Percentiles rank a stretch among this genome's conserved stretches.
Conservation (phyloP, 2,113 vertebrate species). For the Perognathus longimembris region DNA sequence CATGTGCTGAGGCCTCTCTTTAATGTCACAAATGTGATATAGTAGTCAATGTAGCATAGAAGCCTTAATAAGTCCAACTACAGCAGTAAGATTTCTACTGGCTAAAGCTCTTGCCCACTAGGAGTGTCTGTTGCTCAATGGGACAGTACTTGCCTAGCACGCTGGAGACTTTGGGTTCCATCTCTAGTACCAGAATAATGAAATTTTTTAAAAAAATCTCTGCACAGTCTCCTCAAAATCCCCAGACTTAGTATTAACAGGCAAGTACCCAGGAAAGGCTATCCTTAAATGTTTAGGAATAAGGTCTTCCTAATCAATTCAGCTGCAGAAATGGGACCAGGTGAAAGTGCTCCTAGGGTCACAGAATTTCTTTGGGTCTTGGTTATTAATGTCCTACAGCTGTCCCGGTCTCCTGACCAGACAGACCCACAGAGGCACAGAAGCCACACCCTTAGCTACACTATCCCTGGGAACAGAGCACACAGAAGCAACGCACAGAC, state of each 20-base stretch:
- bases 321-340: neutral
- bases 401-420: neutral
- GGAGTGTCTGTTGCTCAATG: too few relatives aligned
- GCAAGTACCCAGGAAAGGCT: neutral
- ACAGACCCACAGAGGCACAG: rapidly evolving
- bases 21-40: neutral
- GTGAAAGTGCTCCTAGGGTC: neutral
- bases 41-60: neutral
- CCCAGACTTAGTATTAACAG: neutral
- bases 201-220: neutral
- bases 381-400: neutral
- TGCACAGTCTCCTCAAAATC: neutral
- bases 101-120: neutral
- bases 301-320: neutral
- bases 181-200: neutral
- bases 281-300: neutral
- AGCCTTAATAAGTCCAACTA: neutral
- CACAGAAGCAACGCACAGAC: rapidly evolving
- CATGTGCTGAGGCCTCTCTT: rapidly evolving
- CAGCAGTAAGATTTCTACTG: neutral
- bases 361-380: neutral
- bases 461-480: neutral
- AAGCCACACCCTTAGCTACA: neutral
- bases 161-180: neutral
- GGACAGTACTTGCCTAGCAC: too few relatives aligned